Percentiles rank a stretch among this genome's conserved stretches.
These are phyloP conservation scores for Azorinus chamasolen DNA, from an alignment of 2,888 invertebrate species.

Conservation along the genomic window DNA sequence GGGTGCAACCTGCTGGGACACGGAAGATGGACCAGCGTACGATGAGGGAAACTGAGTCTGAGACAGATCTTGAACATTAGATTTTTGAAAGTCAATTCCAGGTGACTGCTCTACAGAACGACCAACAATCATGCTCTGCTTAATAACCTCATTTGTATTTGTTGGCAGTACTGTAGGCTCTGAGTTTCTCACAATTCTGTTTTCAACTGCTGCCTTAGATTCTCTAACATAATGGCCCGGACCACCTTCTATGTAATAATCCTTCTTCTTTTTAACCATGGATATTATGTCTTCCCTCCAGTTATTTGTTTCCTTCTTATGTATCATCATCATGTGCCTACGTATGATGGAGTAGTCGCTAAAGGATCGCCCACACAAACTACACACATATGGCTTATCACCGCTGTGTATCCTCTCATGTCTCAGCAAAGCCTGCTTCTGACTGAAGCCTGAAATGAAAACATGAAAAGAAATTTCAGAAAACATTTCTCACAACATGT, in stretches of 20 bases:
- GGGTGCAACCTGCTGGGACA: no score
- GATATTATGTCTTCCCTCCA: slow-evolving; percentile 66
- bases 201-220: not conserved
- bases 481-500: not conserved
- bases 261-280: slow-evolving; percentile 35
- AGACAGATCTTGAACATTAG: no score
- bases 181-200: not conserved
- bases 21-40: no score
- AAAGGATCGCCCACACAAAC: slow-evolving; percentile 84
- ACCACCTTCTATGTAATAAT: slow-evolving; percentile 52
- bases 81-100: no score
- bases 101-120: no score
- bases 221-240: slow-evolving; percentile 39
- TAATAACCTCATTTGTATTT: no score
- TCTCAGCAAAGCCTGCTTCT: slow-evolving; percentile 86
- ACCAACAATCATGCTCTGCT: no score
- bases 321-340: slow-evolving; percentile 80
- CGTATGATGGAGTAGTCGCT: slow-evolving; percentile 78
- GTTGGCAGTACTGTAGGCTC: no score
- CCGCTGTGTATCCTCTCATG: slow-evolving; percentile 87
- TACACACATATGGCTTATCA: slow-evolving; percentile 85
- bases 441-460: slow-evolving; percentile 85
- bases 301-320: slow-evolving; percentile 75
- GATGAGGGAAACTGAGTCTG: no score
- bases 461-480: not conserved